Percentiles rank a stretch among this genome's conserved stretches.
These are phyloP conservation scores for Hydraecia micacea DNA, from an alignment of 2,888 invertebrate genomes.

Conservation along the genomic window DNA sequence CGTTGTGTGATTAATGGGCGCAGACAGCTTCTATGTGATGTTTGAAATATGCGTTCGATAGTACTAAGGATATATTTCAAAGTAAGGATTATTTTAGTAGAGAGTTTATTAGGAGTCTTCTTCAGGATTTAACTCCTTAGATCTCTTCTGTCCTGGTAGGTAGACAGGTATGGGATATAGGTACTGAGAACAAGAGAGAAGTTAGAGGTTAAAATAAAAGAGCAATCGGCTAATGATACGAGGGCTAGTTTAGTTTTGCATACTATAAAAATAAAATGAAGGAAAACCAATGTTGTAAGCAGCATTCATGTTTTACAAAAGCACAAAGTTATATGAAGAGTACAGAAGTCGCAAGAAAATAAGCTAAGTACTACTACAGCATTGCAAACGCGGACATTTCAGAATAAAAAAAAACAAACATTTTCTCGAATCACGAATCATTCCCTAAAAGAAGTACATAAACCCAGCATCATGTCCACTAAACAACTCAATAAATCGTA, in stretches of 20 bases:
- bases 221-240: too few species aligned
- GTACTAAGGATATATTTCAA: conserved; percentile 1
- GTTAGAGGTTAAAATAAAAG: neutral
- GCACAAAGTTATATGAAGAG: neutral
- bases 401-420: neutral
- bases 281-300: neutral
- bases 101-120: neutral
- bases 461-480: conserved; percentile 3
- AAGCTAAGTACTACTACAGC: too few species aligned
- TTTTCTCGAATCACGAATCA: neutral
- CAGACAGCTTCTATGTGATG: conserved; percentile 66
- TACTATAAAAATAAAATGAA: neutral
- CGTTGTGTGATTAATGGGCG: conserved; percentile 72
- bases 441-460: neutral
- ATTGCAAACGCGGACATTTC: neutral
- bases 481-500: conserved; percentile 26
- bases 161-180: too few species aligned
- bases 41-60: conserved; percentile 41
- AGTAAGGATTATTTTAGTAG: neutral
- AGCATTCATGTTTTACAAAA: neutral
- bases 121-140: neutral
- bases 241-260: neutral
- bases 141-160: conserved; percentile 6
- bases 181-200: neutral
- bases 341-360: neutral